Evolutionary conservation across 2,113 vertebrate species (phyloP).

Genomic region (Nothocercus nigrocapillus): DNA sequence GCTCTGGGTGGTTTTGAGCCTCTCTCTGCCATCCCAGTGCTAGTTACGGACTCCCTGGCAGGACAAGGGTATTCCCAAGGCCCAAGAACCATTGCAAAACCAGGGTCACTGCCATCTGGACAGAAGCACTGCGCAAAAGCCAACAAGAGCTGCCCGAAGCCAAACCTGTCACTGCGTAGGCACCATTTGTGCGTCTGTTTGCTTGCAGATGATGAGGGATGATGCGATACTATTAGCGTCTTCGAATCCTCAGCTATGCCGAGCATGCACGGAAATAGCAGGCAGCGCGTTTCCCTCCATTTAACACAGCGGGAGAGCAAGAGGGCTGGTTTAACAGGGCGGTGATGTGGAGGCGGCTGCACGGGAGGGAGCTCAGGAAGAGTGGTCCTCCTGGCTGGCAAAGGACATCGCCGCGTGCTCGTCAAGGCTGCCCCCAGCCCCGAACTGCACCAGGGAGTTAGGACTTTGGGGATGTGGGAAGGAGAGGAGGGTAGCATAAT

Average conservation of each 20-base stretch:
- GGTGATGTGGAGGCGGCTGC: accelerated
- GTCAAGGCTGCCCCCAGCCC: neutral
- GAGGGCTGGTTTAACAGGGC: neutral
- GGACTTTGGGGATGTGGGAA: neutral
- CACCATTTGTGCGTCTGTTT: neutral
- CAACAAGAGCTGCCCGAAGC: neutral
- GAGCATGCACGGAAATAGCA: accelerated
- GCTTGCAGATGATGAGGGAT: neutral
- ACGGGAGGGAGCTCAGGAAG: neutral
- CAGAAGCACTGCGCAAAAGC: neutral
- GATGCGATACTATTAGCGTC: neutral
- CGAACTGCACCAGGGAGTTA: neutral
- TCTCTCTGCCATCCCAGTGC: accelerated
- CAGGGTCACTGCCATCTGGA: neutral
- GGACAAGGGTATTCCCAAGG: accelerated
- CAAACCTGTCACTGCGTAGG: accelerated
- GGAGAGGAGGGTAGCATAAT: neutral
- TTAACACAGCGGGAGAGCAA: neutral
- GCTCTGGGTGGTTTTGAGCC: neutral
- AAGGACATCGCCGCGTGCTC: accelerated
- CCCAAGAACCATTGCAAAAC: accelerated
- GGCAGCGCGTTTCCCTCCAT: accelerated
- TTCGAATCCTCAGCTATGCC: accelerated
- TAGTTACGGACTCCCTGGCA: accelerated
- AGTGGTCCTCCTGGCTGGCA: neutral